These are phyloP conservation scores for Sturmia bella DNA, from an alignment of 2,888 invertebrate genomes.

Conservation along the genomic window DNA sequence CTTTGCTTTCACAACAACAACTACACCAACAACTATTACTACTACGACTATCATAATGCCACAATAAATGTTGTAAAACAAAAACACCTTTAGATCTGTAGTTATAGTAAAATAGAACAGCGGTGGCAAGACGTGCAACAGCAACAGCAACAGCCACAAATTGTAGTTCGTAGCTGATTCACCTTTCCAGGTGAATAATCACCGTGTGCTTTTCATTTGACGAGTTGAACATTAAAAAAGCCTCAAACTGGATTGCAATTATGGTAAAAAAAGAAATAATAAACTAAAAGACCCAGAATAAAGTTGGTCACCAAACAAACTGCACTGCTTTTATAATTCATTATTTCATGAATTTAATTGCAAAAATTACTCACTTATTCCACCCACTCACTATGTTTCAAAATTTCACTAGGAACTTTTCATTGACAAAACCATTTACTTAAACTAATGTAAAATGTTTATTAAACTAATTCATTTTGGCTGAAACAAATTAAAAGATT, in stretches of 20 bases:
- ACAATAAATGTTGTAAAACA: constrained; percentile 29
- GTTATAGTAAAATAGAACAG: constrained; percentile 39
- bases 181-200: constrained; percentile 44
- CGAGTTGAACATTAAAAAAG: constrained; percentile 75
- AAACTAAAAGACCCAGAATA: constrained; percentile 3
- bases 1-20: constrained; percentile 43
- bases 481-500: too few species aligned
- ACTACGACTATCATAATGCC: constrained; percentile 6
- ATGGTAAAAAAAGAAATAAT: constrained; percentile 75
- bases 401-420: background rate
- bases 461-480: background rate
- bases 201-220: constrained; percentile 68
- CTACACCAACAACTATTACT: constrained; percentile 9
- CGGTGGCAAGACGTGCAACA: constrained; percentile 43
- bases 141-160: constrained; percentile 13
- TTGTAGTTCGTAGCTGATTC: constrained; percentile 49
- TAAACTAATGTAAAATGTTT: background rate
- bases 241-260: constrained; percentile 82
- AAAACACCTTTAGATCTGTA: constrained; percentile 47
- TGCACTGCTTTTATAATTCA: constrained; percentile 54
- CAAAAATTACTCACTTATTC: constrained; percentile 12
- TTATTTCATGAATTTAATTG: constrained; percentile 45
- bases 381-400: background rate
- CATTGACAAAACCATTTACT: constrained; percentile 8
- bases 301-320: constrained; percentile 3